phyloP scores from a whole-genome alignment of 2,113 vertebrate species.

The Isurus oxyrinchus region DNA sequence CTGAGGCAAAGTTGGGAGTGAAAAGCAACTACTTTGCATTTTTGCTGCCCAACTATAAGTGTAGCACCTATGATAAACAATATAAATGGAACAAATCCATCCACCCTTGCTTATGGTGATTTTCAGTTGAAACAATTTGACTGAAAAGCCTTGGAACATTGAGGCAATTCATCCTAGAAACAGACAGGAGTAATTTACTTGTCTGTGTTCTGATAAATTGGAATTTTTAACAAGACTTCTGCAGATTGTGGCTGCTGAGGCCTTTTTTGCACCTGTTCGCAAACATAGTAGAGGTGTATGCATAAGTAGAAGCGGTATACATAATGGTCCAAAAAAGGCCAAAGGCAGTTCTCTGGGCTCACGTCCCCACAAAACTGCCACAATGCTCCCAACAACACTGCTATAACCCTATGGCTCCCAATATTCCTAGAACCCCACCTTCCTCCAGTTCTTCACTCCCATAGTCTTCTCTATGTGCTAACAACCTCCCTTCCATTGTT shows the following conservation, averaged over 20 bases:
- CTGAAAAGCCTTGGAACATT: neutral
- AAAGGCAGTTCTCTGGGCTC: neutral
- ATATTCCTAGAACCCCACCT: neutral
- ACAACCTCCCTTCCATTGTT: neutral
- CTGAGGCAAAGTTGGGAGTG: neutral
- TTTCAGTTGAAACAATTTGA: slow-evolving; percentile 10
- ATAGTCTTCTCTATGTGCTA: neutral
- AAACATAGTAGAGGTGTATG: neutral
- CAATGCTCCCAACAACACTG: neutral
- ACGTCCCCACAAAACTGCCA: neutral
- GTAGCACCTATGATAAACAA: neutral
- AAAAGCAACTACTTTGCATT: neutral
- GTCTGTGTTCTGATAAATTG: neutral
- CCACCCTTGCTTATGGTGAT: neutral
- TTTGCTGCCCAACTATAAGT: neutral
- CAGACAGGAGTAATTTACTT: slow-evolving; percentile 10
- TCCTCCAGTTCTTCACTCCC: neutral
- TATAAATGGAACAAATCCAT: slow-evolving; percentile 4
- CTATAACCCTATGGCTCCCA: no score
- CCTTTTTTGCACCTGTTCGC: neutral
- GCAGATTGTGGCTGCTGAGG: neutral
- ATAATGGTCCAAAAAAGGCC: neutral
- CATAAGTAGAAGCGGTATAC: neutral
- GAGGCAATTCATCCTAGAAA: neutral
- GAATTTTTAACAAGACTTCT: neutral